These are phyloP conservation scores for Andricus grossulariae DNA, from an alignment of 1,140 invertebrate species.

Conservation along the genomic window DNA sequence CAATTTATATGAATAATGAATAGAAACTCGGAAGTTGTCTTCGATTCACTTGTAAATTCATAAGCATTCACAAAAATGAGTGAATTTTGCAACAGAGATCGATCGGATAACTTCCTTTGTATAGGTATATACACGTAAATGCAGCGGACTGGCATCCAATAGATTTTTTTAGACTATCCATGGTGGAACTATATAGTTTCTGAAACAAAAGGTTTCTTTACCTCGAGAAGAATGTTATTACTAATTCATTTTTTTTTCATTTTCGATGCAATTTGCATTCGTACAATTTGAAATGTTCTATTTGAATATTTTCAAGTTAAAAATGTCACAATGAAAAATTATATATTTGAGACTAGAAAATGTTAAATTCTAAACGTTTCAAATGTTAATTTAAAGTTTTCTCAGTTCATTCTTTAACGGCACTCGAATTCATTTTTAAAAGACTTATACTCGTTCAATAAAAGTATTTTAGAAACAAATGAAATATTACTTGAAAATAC, in stretches of 20 bases:
- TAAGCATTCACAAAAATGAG: background rate
- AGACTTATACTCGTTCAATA: no score
- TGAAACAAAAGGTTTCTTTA: background rate
- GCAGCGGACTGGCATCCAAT: background rate
- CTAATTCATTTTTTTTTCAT: no score
- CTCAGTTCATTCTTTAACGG: background rate
- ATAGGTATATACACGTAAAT: background rate
- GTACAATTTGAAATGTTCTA: no score
- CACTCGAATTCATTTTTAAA: no score
- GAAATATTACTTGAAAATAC: constrained; percentile 33
- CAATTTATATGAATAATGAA: constrained; percentile 11
- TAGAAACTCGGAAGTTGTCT: constrained; percentile 11
- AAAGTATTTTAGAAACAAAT: constrained; percentile 17
- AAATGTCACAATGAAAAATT: no score
- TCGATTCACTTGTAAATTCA: background rate
- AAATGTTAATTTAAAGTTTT: background rate
- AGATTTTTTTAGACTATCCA: no score
- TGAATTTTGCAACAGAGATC: background rate
- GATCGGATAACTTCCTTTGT: background rate
- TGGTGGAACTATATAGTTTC: background rate
- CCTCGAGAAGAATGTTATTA: no score
- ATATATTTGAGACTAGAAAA: no score
- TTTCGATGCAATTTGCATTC: no score
- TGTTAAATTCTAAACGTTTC: background rate
- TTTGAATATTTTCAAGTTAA: no score